Base-by-base conservation (phyloP, 1,140 invertebrate species). In the Scaptomyza pallida region DNA sequence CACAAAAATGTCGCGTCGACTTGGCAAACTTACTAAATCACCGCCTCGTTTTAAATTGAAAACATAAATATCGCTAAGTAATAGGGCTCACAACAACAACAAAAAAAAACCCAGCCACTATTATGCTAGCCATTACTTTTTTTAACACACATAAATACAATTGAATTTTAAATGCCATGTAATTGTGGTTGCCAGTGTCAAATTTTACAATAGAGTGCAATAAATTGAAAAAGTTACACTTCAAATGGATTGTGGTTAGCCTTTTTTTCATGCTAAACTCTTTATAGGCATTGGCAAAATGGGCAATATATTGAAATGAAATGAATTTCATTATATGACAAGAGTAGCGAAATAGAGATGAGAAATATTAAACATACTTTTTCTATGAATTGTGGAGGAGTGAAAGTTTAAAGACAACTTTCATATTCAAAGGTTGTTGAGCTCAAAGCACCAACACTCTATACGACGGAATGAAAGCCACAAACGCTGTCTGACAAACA, bases 11-110 rank as follows among this genome's bases (percentile, higher is more conserved):
- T 71, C 45, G 54, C 41, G 33, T 47, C 16, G 35, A 47, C 21
- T 52, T 35, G 51, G 62, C 33, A 45, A 43, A 15, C 37, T 30
- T 56, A 59, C 40, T 68, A 61, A 72, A 72, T 75, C 61, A 68
- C 33, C n/a, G 41, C 54, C 26, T 45, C 17, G 61, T 67, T 74
- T 68, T 54, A 62, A 83, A 78, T 78, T 65, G 61, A 76, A 79
- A 57, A 54, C 71, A 79, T 72, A 83, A 62, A 77, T 76, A 63
- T 60, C 30, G 12, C 16, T 8, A 51, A 51, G 21, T 30, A 61
- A 51, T 13, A 19, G 23, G 21, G 16, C 23, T 4, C 5, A 23
- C 1, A 23, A n/a, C n/a, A n/a, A n/a, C n/a, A n/a, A n/a, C 1
- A 26, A 13, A 13, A 44, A 69, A 62, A 73, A 48, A 59, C n/a